These are phyloP conservation scores for Macrophya annulata DNA, from an alignment of 2,888 invertebrate genomes.

Conservation along the genomic window DNA sequence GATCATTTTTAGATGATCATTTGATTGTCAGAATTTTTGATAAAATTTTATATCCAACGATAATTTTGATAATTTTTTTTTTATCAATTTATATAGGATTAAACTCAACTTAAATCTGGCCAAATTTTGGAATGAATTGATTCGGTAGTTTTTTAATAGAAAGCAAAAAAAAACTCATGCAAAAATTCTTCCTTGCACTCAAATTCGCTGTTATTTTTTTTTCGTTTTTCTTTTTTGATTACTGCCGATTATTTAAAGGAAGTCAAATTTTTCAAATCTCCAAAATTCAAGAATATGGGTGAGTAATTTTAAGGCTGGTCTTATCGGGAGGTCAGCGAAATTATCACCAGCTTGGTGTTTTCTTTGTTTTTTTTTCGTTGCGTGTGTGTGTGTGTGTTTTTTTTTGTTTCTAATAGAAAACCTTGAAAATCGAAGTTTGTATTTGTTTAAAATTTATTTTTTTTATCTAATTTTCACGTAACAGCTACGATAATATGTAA, in stretches of 20 bases:
- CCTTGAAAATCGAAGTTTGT: slow-evolving; percentile 10
- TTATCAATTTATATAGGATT: no score
- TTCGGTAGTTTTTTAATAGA: not conserved
- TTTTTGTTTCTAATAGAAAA: not conserved
- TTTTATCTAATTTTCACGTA: not conserved
- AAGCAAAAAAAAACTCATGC: not conserved
- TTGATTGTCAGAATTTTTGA: no score
- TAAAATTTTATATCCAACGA: no score
- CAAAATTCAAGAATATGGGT: not conserved
- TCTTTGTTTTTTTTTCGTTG: no score
- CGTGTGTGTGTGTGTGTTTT: no score
- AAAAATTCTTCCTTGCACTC: not conserved
- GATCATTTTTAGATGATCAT: no score
- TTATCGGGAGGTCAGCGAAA: no score
- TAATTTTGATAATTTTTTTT: no score
- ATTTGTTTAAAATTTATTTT: not conserved
- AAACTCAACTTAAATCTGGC: no score
- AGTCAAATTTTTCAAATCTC: not conserved
- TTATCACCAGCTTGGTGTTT: no score
- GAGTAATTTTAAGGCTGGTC: no score
- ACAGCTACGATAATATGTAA: not conserved
- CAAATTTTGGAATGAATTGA: not conserved
- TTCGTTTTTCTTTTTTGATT: no score
- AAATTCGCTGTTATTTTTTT: not conserved
- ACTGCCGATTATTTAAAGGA: not conserved